Base-by-base conservation (phyloP, 1,140 invertebrate genomes). In the Aphelinus atriplicis region DNA sequence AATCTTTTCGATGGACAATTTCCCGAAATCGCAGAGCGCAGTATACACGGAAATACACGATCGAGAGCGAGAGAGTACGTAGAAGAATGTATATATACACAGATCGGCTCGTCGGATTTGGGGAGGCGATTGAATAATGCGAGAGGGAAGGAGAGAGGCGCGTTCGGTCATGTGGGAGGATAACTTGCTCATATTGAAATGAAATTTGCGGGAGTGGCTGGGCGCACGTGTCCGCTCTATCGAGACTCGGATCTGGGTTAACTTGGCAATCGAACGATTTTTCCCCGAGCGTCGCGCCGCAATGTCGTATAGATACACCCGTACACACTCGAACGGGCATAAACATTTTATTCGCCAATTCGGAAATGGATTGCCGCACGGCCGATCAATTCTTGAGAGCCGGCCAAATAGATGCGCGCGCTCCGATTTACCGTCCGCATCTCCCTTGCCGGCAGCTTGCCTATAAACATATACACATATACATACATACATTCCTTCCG, bases 321-420 rank as follows among this genome's bases (percentile, higher is more conserved):
- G 26, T 26, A 26, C 26, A 26, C 26, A 26, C 26, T 26, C 3
- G 2, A n/a, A 10, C 53, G 26, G 42, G 55, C 50, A 56, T 58
- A 65, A 72, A 65, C 26, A 57, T 72, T 73, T 73, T 58, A 73
- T 73, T 60, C 9, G 43, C 55, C 71, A 60, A 73, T 73, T 73
- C 56, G 63, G 53, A 73, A 73, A 66, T 66, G 64, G 43, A 73
- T 66, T 66, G 48, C 42, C 56, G 64, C 71, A 66, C 66, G 42
- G n/a, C 47, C 63, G 56, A 73, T 66, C 47, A 53, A 53, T 51
- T 67, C 42, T 73, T 73, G 63, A 60, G 55, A 1, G 4, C 9
- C 9, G 6, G 48, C 71, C 55, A 73, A 67, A 43, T 73, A 73
- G 60, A 53, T 58, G 42, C 46, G 3, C 50, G 10, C 55, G 10